Evolutionary conservation across 1,140 invertebrate species (phyloP), one percentile per base, ranked within the genome.

Genomic region (Temnothorax nylanderi): DNA sequence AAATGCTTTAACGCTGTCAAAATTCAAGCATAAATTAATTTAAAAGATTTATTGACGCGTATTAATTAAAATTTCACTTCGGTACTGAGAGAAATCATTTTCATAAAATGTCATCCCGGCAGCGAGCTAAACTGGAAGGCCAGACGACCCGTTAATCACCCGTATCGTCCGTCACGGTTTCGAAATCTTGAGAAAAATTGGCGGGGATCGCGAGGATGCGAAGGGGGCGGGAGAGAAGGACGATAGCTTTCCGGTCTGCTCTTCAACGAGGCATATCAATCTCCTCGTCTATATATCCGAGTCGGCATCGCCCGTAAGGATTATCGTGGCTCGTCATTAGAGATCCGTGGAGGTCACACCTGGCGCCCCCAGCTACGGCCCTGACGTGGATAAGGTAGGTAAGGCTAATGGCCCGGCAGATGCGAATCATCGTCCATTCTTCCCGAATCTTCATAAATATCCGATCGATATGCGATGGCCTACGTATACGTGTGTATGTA

Each of bases 391-490:
- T 77, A 77, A 44, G 74, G 64, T 81, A 76, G 87, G 82, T 76
- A 88, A 88, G 84, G 87, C 90, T 93, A 92, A 92, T 92, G 91
- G 88, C 86, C 82, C 87, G 90, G 92, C 93, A 94, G 94, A 94
- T 94, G 94, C 90, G 91, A 87, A 94, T 94, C 92, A 92, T 91
- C 91, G 86, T 87, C 87, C 93, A 89, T 89, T 93, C 93, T 91
- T 93, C 89, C 92, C 92, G 82, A 94, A 94, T 94, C 93, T 94
- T 94, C 91, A 94, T 94, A 93, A 94, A 94, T 93, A 93, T 94
- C 93, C 91, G 78, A 88, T 88, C 86, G 86, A 88, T 90, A 80
- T 81, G 26, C 37, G 76, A 78, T 56, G 49, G 34, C 18, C 41
- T 65, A 26, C 6, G 21, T 77, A n/a, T 65, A 37, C 6, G 21